phyloP scores from a whole-genome alignment of 23 tunicate species.

The Halocynthia roretzi region DNA sequence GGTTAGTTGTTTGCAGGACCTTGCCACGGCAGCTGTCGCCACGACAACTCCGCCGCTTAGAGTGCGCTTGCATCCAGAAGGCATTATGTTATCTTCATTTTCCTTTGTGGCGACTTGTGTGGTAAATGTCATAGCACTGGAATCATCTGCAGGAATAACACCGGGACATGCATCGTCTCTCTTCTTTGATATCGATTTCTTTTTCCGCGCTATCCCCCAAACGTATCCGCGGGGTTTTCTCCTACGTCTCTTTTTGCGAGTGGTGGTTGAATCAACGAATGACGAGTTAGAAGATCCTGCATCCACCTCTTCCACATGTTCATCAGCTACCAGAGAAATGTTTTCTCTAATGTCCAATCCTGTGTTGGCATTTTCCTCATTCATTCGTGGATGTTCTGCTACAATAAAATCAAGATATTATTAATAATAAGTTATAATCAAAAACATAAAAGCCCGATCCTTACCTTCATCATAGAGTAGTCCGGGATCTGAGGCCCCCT shows the following conservation, averaged over 20 bases:
- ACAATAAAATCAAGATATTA: not conserved
- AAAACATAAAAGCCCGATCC: not conserved
- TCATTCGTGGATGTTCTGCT: no score
- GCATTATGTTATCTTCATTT: not conserved
- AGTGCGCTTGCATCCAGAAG: not conserved
- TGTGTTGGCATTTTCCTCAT: no score
- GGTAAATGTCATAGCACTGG: no score
- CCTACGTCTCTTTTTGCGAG: slow-evolving; percentile 23
- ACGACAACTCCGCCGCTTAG: not conserved
- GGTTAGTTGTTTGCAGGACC: not conserved
- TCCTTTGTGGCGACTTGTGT: not conserved
- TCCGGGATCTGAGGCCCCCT: slow-evolving; percentile 3
- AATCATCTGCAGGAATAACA: not conserved
- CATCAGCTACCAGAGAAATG: not conserved
- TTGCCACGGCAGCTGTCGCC: slow-evolving; percentile 16
- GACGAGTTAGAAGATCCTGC: no score
- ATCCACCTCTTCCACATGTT: not conserved
- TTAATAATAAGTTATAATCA: not conserved
- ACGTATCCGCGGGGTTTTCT: slow-evolving; percentile 65
- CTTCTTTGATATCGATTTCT: not conserved
- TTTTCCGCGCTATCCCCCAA: slow-evolving; percentile 46
- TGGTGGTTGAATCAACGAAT: no score
- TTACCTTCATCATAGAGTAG: not conserved
- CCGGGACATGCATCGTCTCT: no score
- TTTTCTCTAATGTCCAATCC: no score